Evolutionary conservation across 1,140 invertebrate species (phyloP).

Genomic region (Drosophila dunni): DNA sequence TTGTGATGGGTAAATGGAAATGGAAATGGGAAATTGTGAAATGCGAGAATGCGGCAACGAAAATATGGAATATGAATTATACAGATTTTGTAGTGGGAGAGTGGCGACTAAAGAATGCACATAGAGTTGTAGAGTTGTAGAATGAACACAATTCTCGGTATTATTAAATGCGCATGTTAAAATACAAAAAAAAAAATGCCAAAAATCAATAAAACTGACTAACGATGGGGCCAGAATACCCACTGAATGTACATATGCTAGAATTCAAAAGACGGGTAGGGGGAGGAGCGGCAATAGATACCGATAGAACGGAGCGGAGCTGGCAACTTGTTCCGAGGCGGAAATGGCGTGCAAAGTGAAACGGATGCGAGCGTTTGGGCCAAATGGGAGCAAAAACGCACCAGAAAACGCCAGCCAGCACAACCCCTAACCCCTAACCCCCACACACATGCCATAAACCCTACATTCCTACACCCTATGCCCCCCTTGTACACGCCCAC

Average conservation of each 20-base stretch:
- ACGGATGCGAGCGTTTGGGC: constrained; percentile 74
- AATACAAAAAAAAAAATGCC: background rate
- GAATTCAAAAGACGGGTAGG: background rate
- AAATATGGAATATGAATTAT: background rate
- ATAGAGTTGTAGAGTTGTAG: background rate
- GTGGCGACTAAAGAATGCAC: background rate
- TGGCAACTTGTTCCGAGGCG: constrained; percentile 62
- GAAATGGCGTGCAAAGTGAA: constrained; percentile 81
- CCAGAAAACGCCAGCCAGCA: constrained; percentile 39
- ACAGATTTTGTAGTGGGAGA: background rate
- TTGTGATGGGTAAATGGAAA: background rate
- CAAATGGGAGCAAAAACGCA: constrained; percentile 78
- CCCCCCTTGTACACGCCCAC: too few species aligned
- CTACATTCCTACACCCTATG: too few species aligned
- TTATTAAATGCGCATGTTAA: constrained; percentile 73
- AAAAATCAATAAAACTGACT: constrained; percentile 78
- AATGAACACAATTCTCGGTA: constrained; percentile 12
- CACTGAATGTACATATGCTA: constrained; percentile 9
- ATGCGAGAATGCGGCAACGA: constrained; percentile 3
- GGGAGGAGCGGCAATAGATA: constrained; percentile 36
- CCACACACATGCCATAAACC: too few species aligned
- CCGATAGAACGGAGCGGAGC: constrained; percentile 24
- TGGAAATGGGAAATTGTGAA: too few species aligned
- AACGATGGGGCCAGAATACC: constrained; percentile 25
- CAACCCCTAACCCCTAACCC: constrained; percentile 31